Conservation (phyloP, 53 echinoderm and acorn worm genomes). For the Holothuria leucospilota region DNA sequence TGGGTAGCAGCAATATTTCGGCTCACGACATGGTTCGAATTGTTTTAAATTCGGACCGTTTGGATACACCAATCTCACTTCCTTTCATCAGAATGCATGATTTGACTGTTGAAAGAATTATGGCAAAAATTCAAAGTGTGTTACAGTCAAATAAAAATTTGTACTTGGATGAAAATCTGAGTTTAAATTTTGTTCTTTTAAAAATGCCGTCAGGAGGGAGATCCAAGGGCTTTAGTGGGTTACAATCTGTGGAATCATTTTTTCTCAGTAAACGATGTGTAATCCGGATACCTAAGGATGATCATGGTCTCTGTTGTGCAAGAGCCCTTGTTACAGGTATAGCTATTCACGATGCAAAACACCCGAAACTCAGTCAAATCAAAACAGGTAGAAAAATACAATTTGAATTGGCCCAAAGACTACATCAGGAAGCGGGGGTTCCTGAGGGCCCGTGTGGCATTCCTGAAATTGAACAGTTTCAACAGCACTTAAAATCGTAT, state of each 20-base stretch:
- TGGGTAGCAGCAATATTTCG: not conserved
- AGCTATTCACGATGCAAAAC: constrained; percentile 46
- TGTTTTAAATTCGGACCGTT: constrained; percentile 23
- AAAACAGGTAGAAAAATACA: constrained; percentile 49
- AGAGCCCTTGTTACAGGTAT: constrained; percentile 71
- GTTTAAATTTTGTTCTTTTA: constrained; percentile 44
- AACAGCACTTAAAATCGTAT: constrained; percentile 3
- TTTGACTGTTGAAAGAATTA: not conserved
- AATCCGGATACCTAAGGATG: constrained; percentile 28
- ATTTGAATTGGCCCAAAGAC: constrained; percentile 20
- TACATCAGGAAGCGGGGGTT: constrained; percentile 56
- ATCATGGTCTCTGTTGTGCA: constrained; percentile 56
- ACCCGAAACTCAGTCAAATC: constrained; percentile 54
- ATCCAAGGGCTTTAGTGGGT: not conserved
- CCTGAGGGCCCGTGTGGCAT: constrained; percentile 58
- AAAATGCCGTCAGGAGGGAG: constrained; percentile 47
- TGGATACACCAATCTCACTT: constrained; percentile 36
- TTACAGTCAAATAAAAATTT: constrained; percentile 49
- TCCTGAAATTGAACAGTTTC: constrained; percentile 58
- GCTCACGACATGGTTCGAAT: constrained; percentile 20
- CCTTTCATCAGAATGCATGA: constrained; percentile 42
- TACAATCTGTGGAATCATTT: constrained; percentile 35
- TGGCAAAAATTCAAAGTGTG: constrained; percentile 4
- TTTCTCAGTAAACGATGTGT: constrained; percentile 22
- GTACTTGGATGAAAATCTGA: constrained; percentile 27